A percentile compares a stretch with the other conserved stretches of the same genome.
Conservation (phyloP, 2,888 invertebrate genomes). For the Drosophila birchii region DNA sequence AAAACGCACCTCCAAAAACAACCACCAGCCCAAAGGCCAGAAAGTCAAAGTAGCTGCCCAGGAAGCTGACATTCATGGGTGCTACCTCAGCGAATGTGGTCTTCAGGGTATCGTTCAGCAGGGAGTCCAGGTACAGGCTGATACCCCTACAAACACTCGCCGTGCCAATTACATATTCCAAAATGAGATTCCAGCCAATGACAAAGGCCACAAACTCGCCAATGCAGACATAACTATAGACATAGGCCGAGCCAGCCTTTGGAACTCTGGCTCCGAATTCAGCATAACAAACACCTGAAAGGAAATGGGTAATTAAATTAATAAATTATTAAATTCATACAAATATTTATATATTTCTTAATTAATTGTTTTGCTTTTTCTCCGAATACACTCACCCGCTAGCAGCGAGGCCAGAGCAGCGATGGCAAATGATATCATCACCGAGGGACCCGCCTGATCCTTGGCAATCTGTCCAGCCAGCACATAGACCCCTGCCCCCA, state of each 20-base stretch:
- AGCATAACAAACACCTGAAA: slow-evolving; percentile 92
- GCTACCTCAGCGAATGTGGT: slow-evolving; percentile 87
- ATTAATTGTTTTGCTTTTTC: not conserved
- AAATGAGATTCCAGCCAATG: slow-evolving; percentile 95
- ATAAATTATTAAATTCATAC: not conserved
- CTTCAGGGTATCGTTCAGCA: slow-evolving; percentile 88
- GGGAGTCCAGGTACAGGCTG: slow-evolving; percentile 90
- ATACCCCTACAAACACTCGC: slow-evolving; percentile 91
- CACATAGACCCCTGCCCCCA: slow-evolving; percentile 96
- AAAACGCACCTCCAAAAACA: slow-evolving; percentile 87
- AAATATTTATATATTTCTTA: not conserved
- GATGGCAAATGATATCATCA: slow-evolving; percentile 93
- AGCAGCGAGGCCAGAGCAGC: slow-evolving; percentile 94
- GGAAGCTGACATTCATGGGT: slow-evolving; percentile 86
- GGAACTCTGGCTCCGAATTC: slow-evolving; percentile 94
- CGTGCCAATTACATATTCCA: slow-evolving; percentile 92
- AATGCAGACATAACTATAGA: slow-evolving; percentile 92
- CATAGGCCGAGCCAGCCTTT: slow-evolving; percentile 94
- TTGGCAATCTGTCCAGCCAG: slow-evolving; percentile 92
- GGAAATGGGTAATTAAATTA: not conserved
- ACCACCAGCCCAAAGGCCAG: slow-evolving; percentile 89
- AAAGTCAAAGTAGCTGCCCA: slow-evolving; percentile 90
- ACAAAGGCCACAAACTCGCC: slow-evolving; percentile 95
- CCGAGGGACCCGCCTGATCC: slow-evolving; percentile 92
- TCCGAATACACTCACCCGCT: slow-evolving; percentile 87